These are phyloP conservation scores for Vidua chalybeata DNA, from an alignment of 2,113 vertebrate genomes.

Conservation along the genomic window DNA sequence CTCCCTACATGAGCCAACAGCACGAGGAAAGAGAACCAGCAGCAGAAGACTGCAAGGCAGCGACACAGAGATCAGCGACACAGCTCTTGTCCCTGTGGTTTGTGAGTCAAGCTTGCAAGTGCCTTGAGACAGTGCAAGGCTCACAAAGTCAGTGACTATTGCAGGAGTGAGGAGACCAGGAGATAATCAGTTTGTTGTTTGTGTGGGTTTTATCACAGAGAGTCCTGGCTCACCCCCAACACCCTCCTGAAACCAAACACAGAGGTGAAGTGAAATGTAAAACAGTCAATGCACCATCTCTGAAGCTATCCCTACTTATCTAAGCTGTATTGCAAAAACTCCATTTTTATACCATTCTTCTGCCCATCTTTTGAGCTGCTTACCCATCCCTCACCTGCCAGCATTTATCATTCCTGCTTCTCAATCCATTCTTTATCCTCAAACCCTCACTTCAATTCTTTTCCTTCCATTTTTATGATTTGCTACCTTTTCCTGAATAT, in stretches of 20 bases:
- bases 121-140: neutral
- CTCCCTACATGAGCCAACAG: neutral
- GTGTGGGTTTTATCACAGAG: neutral
- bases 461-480: neutral
- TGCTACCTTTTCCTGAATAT: neutral
- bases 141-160: fast-evolving
- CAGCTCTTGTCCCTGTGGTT: neutral
- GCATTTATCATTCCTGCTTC: neutral
- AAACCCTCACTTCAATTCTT: neutral
- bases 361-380: neutral
- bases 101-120: neutral
- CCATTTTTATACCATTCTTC: neutral
- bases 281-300: neutral
- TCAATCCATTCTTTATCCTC: neutral
- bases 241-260: neutral
- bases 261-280: neutral
- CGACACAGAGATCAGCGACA: neutral
- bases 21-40: neutral
- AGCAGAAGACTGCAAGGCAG: neutral
- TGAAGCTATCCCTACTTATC: neutral
- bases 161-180: neutral
- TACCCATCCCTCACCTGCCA: neutral
- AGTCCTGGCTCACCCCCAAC: neutral
- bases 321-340: neutral
- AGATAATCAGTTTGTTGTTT: neutral